Conservation (phyloP, 2,888 invertebrate species). For the Kryphioiulus occultus region DNA sequence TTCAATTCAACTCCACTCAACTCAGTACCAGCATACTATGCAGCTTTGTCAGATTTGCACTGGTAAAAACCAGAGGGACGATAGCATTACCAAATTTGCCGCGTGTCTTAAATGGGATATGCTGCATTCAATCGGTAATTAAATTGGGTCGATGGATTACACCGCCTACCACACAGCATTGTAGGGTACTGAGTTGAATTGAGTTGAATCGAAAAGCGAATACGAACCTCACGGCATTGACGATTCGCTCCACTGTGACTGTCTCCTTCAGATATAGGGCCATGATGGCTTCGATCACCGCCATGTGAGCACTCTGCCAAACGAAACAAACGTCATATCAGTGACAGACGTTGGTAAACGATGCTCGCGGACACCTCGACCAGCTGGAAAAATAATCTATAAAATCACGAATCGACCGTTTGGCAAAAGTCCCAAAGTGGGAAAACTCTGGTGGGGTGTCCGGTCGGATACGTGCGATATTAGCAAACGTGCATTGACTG, state of each 20-base stretch:
- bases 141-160: no score
- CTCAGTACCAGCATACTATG: no score
- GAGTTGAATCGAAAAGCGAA: not conserved
- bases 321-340: slow-evolving; percentile 53
- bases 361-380: not conserved
- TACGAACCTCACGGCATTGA: slow-evolving; percentile 76
- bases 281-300: slow-evolving; percentile 95
- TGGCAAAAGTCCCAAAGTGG: not conserved
- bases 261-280: slow-evolving; percentile 91
- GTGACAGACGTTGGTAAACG: not conserved
- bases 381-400: not conserved
- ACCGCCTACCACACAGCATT: no score
- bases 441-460: not conserved
- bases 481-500: no score
- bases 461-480: no score
- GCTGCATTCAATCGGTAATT: no score
- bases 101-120: no score
- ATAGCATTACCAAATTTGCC: no score
- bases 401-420: not conserved
- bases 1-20: no score
- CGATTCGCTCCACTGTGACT: slow-evolving; percentile 84
- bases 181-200: no score
- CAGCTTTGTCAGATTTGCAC: no score
- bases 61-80: no score
- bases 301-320: slow-evolving; percentile 90